Percentiles rank a stretch among this genome's conserved stretches.
These are phyloP conservation scores for Zosterops borbonicus DNA, from an alignment of 2,113 vertebrate genomes.

Conservation along the genomic window DNA sequence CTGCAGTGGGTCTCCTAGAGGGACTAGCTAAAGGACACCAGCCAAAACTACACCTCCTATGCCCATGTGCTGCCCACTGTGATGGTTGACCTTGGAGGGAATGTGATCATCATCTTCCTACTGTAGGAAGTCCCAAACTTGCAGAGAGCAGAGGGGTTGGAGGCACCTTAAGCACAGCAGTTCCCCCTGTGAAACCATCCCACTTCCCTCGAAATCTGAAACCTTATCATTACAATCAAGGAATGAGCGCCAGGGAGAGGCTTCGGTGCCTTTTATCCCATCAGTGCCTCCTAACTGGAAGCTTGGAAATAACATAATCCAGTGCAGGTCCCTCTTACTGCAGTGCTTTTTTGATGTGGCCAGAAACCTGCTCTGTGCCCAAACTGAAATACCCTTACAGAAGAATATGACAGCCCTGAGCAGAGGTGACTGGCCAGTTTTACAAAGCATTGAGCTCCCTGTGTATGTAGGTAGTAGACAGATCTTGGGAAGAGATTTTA, in stretches of 20 bases:
- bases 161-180: neutral
- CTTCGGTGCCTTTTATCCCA: neutral
- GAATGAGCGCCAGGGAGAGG: neutral
- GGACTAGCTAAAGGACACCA: neutral
- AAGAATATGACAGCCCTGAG: fast-evolving
- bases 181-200: neutral
- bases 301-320: neutral
- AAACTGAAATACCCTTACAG: neutral
- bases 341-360: neutral
- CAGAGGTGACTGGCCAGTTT: neutral
- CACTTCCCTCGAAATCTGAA: neutral
- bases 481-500: neutral
- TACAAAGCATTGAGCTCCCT: neutral
- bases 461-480: neutral
- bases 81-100: neutral
- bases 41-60: neutral
- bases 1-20: neutral
- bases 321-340: neutral
- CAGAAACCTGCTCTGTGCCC: neutral
- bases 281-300: fast-evolving
- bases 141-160: neutral
- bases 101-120: neutral
- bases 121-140: neutral
- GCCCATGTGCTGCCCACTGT: fast-evolving
- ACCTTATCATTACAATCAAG: neutral